Percentiles rank a stretch among this genome's conserved stretches.
Conservation (phyloP, 2,113 vertebrate species). For the Lontra canadensis region DNA sequence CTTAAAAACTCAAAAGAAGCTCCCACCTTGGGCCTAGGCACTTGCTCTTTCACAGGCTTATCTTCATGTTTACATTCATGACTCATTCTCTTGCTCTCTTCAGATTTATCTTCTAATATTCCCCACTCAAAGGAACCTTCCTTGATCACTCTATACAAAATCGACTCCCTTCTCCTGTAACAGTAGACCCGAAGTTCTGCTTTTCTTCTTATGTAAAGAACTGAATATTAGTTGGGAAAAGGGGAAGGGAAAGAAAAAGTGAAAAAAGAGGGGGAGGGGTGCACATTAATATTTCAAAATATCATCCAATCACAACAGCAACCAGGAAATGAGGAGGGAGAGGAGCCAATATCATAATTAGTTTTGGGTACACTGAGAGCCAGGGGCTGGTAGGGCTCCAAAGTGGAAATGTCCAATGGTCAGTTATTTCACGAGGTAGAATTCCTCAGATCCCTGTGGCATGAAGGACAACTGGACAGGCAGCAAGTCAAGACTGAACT, state of each 20-base stretch:
- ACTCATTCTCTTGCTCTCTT: not conserved
- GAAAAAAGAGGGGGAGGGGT: not conserved
- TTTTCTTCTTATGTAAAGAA: not conserved
- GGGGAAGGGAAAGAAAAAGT: not conserved
- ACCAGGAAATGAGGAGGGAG: not conserved
- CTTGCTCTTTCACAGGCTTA: not conserved
- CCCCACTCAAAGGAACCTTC: not conserved
- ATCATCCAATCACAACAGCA: not conserved
- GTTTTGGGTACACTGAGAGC: not conserved
- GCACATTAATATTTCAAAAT: not conserved
- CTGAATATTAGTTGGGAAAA: not conserved
- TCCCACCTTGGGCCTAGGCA: not conserved
- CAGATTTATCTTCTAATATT: not conserved
- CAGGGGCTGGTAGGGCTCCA: not conserved
- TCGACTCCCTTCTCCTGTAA: not conserved
- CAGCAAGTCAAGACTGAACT: not conserved
- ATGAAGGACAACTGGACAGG: not conserved
- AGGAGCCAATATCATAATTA: not conserved
- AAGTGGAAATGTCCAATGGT: not conserved
- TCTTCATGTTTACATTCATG: not conserved
- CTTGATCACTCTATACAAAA: not conserved
- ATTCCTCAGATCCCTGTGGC: not conserved
- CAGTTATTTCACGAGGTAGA: not conserved
- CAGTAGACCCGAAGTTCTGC: not conserved
- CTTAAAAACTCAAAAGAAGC: not conserved